phyloP scores from a whole-genome alignment of 30 jellyfish, hydroid and myxozoan species.

The Mastigias papua region DNA sequence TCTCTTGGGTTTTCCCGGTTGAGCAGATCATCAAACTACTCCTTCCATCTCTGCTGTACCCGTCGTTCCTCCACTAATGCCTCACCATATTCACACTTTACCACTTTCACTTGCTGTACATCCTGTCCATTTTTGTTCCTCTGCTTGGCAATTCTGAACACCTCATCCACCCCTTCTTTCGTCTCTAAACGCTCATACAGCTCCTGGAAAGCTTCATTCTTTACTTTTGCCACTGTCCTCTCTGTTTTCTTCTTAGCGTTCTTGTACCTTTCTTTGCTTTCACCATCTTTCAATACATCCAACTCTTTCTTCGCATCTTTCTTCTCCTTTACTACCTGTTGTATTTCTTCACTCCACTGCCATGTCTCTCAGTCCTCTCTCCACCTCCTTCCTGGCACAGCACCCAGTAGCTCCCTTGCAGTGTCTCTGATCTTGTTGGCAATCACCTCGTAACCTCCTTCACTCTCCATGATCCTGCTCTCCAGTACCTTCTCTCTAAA shows the following conservation, averaged over 20 bases:
- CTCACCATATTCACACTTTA: background rate
- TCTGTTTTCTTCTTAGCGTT: background rate
- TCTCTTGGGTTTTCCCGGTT: constrained; percentile 20
- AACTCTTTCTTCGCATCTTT: background rate
- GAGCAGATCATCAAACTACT: constrained; percentile 5
- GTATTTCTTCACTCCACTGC: background rate
- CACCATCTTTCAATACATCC: background rate
- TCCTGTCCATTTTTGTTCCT: background rate
- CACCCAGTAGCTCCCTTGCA: background rate
- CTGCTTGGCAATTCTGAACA: background rate
- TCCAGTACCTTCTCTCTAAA: background rate
- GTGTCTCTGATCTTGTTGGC: background rate
- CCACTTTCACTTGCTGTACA: constrained; percentile 1
- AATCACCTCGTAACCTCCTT: background rate
- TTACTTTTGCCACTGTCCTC: background rate
- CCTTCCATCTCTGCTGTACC: constrained; percentile 4
- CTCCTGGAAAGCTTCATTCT: background rate
- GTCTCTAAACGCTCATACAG: background rate
- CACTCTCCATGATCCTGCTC: background rate
- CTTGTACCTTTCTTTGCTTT: background rate
- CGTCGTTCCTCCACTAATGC: background rate
- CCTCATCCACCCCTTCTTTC: background rate
- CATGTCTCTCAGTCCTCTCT: background rate
- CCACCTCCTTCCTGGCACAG: background rate
- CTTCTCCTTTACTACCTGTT: background rate